These are phyloP conservation scores for Luscinia megarhynchos DNA, from an alignment of 2,797 vertebrate genomes.

Conservation along the genomic window DNA sequence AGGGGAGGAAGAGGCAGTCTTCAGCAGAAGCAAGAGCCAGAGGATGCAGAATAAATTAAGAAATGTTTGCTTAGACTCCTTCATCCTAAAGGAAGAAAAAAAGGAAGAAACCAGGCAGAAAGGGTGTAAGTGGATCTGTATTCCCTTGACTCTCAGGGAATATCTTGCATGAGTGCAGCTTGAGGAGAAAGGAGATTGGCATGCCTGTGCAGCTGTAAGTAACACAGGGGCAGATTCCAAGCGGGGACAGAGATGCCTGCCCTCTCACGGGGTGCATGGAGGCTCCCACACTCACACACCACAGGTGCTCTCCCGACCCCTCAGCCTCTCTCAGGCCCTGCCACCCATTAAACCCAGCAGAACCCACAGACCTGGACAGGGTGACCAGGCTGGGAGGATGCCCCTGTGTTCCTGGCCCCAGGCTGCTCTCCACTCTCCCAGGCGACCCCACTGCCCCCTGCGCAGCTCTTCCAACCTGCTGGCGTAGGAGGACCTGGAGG, in stretches of 20 bases:
- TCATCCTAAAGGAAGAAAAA: constrained; percentile 46
- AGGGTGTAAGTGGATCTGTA: rapidly evolving
- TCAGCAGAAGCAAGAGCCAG: constrained; percentile 35
- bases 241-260: rapidly evolving
- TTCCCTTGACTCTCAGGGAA: background rate
- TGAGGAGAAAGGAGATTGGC: background rate
- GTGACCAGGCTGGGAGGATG: rapidly evolving
- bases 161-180: background rate
- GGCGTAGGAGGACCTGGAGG: background rate
- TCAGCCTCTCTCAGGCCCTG: background rate
- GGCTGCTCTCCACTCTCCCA: background rate
- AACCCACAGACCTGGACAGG: background rate
- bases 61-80: background rate
- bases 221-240: background rate
- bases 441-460: rapidly evolving
- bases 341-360: background rate
- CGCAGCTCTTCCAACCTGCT: background rate
- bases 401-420: rapidly evolving
- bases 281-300: rapidly evolving
- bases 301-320: rapidly evolving
- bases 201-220: background rate
- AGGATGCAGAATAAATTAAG: constrained; percentile 28
- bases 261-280: rapidly evolving
- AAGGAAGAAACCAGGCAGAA: background rate
- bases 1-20: constrained; percentile 1